Evolutionary conservation across 2,113 vertebrate species (phyloP).

Genomic region (Atractosteus spatula): DNA sequence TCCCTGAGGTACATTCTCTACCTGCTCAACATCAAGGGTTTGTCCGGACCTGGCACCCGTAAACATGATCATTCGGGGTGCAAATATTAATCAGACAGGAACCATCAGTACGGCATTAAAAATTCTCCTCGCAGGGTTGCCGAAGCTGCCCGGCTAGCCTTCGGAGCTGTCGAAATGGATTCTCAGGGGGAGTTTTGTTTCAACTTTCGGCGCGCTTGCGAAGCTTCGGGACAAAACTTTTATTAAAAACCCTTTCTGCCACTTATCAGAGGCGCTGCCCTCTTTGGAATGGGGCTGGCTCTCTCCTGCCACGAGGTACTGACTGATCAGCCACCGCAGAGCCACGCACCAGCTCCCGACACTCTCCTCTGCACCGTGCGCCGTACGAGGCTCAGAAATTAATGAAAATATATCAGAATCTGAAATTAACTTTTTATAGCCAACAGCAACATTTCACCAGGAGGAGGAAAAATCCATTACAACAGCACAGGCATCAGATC

Average conservation of each 20-base stretch:
- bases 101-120: not conserved
- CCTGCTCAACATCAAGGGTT: not conserved
- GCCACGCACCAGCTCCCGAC: conserved; percentile 41
- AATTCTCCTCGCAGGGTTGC: not conserved
- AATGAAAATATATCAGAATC: conserved; percentile 83
- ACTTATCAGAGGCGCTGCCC: not conserved
- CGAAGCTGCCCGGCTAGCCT: not conserved
- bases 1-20: not conserved
- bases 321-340: conserved; percentile 54
- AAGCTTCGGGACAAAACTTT: not conserved
- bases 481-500: conserved; percentile 57
- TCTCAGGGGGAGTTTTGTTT: conserved; percentile 45
- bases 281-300: conserved; percentile 30
- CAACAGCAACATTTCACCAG: conserved; percentile 77
- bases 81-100: not conserved
- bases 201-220: conserved; percentile 41
- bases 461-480: conserved; percentile 64
- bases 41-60: not conserved
- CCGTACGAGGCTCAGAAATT: conserved; percentile 72
- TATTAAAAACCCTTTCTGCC: not conserved
- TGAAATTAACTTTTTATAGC: conserved; percentile 90
- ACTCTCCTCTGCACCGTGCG: conserved; percentile 50
- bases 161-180: conserved; percentile 17
- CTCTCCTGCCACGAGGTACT: conserved; percentile 58
- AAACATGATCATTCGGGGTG: not conserved